These are phyloP conservation scores for Eurytoma adleriae DNA, from an alignment of 2,888 invertebrate genomes.

Conservation along the genomic window DNA sequence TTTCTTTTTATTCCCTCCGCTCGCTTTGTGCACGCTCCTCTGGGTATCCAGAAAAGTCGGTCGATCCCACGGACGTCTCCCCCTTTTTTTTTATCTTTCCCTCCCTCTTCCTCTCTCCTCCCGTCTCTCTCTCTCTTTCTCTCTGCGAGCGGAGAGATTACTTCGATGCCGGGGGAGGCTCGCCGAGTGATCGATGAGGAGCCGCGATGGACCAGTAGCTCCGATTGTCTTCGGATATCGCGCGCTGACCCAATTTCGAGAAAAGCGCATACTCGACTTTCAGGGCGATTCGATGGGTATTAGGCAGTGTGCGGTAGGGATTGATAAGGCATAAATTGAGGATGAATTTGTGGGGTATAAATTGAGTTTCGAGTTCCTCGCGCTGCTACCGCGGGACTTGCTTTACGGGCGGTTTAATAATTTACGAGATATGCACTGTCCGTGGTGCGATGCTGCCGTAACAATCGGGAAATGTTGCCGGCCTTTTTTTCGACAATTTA, in stretches of 20 bases:
- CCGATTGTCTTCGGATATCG: no score
- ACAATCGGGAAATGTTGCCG: not conserved
- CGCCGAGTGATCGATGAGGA: no score
- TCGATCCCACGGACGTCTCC: not conserved
- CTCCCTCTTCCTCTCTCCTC: not conserved
- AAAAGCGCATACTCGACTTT: no score
- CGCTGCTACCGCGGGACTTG: no score
- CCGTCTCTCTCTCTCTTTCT: not conserved
- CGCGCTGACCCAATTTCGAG: not conserved
- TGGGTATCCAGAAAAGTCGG: conserved; percentile 18
- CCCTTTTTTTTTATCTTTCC: not conserved
- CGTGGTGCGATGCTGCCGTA: not conserved
- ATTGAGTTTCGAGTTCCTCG: no score
- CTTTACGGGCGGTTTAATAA: no score
- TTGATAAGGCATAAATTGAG: no score
- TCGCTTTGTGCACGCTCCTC: not conserved
- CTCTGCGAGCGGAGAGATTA: conserved; percentile 6
- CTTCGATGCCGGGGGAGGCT: not conserved
- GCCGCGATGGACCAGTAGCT: no score
- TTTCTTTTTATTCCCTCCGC: not conserved
- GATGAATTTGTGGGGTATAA: no score
- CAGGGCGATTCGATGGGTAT: no score
- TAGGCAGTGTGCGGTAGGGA: no score
- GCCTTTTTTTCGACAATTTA: conserved; percentile 5
- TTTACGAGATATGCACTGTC: no score